Conservation (phyloP, 2,888 invertebrate genomes). For the Dasypolia templi region DNA sequence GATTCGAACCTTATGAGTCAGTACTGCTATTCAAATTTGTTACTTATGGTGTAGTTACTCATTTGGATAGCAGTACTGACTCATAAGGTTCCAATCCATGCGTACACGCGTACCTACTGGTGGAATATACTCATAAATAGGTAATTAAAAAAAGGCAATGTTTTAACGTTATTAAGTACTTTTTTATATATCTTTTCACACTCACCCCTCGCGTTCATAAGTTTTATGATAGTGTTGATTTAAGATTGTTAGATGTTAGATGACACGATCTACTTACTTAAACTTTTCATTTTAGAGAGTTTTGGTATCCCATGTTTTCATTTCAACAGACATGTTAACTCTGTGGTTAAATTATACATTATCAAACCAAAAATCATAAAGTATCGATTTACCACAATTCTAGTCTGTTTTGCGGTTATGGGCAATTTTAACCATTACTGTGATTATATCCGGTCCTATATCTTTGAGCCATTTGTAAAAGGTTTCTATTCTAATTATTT, state of each 20-base stretch:
- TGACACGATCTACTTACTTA: not conserved
- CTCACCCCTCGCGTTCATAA: not conserved
- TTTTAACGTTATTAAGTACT: not conserved
- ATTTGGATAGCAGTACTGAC: conserved; percentile 38
- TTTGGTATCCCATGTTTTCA: not conserved
- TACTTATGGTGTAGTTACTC: conserved; percentile 29
- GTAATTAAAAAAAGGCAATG: conserved; percentile 20
- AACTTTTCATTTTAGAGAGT: not conserved
- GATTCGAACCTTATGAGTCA: conserved; percentile 1
- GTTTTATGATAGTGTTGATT: not conserved
- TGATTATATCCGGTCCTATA: not conserved
- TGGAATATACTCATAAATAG: not conserved
- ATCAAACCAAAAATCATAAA: not conserved
- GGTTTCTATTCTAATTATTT: conserved; percentile 11
- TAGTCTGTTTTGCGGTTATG: not conserved
- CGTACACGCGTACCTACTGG: not conserved
- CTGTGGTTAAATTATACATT: not conserved
- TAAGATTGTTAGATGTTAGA: not conserved
- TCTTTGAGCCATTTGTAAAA: not conserved
- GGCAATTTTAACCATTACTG: not conserved
- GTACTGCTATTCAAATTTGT: conserved; percentile 45
- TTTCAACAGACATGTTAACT: not conserved
- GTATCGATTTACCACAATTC: not conserved
- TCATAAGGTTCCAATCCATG: not conserved
- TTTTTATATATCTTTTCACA: not conserved